Conservation (phyloP, 1,140 invertebrate species). For the Riptortus pedestris region DNA sequence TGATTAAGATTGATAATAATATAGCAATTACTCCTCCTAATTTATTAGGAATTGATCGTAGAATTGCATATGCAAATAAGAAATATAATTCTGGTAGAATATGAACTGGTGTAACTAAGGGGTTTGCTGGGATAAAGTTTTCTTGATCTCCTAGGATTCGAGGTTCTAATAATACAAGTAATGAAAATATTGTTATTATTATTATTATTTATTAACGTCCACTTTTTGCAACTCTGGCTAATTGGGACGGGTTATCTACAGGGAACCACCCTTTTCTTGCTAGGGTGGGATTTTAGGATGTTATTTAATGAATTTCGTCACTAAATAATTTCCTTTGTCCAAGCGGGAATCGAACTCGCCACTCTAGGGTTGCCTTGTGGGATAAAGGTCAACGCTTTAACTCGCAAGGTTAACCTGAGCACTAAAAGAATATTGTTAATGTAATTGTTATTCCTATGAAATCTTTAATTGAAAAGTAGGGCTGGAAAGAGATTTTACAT, state of each 20-base stretch:
- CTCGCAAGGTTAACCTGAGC: no score
- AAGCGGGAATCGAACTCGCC: no score
- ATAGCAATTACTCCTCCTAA: constrained; percentile 57
- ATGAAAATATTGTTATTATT: constrained; percentile 41
- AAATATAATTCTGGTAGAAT: constrained; percentile 70
- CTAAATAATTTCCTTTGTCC: no score
- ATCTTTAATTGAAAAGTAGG: constrained; percentile 50
- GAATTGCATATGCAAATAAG: constrained; percentile 62
- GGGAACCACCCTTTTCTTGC: no score
- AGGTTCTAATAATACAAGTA: constrained; percentile 38
- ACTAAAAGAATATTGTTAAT: no score
- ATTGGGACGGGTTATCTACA: no score
- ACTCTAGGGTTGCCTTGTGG: no score
- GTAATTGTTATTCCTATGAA: constrained; percentile 42
- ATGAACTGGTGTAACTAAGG: constrained; percentile 51
- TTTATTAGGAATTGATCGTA: constrained; percentile 51
- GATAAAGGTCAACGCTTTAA: no score
- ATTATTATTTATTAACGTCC: no score
- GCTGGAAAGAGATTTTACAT: constrained; percentile 49
- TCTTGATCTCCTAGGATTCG: constrained; percentile 51
- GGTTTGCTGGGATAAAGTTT: constrained; percentile 49
- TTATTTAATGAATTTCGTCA: no score
- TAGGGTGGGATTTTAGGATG: no score
- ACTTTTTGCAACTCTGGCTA: no score
- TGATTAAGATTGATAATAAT: constrained; percentile 50